phyloP scores from a whole-genome alignment of 2,888 invertebrate genomes.

The Lomographa bimaculata region DNA sequence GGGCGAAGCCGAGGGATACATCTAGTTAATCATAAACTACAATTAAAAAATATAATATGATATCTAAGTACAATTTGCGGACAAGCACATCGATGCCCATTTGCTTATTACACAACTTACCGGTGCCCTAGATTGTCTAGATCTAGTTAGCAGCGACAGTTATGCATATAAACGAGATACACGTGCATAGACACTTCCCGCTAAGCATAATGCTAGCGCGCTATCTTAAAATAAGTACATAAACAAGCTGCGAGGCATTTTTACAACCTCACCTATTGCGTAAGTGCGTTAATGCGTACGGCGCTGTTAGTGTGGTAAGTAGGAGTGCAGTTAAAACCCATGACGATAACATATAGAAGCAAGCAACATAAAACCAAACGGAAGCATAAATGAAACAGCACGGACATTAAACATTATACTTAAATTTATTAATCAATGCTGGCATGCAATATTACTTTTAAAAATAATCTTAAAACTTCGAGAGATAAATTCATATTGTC shows the following conservation, averaged over 20 bases:
- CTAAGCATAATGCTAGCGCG: slow-evolving; percentile 15
- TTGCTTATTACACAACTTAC: too few relatives aligned
- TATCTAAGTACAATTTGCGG: too few relatives aligned
- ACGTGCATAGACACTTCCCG: slow-evolving; percentile 5
- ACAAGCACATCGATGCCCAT: too few relatives aligned
- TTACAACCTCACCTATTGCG: slow-evolving; percentile 24
- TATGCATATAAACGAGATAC: too few relatives aligned
- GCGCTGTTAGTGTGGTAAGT: slow-evolving; percentile 18
- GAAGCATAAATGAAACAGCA: slow-evolving; percentile 68
- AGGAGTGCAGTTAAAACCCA: slow-evolving; percentile 24
- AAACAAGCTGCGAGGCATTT: slow-evolving; percentile 23
- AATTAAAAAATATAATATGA: too few relatives aligned
- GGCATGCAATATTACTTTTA: slow-evolving; percentile 72
- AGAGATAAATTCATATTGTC: slow-evolving; percentile 76
- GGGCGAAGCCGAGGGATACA: too few relatives aligned
- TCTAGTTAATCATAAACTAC: too few relatives aligned
- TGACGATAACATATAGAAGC: slow-evolving; percentile 16
- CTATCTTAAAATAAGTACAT: slow-evolving; percentile 20
- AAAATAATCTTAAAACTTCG: slow-evolving; percentile 72
- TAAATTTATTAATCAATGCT: slow-evolving; percentile 81
- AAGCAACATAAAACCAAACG: slow-evolving; percentile 26
- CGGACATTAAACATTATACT: slow-evolving; percentile 72
- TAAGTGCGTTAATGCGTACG: slow-evolving; percentile 10
- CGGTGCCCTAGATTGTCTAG: background rate
- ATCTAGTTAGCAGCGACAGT: too few relatives aligned